Base-by-base conservation (phyloP, 2,113 vertebrate genomes). In the Xiphophorus hellerii region DNA sequence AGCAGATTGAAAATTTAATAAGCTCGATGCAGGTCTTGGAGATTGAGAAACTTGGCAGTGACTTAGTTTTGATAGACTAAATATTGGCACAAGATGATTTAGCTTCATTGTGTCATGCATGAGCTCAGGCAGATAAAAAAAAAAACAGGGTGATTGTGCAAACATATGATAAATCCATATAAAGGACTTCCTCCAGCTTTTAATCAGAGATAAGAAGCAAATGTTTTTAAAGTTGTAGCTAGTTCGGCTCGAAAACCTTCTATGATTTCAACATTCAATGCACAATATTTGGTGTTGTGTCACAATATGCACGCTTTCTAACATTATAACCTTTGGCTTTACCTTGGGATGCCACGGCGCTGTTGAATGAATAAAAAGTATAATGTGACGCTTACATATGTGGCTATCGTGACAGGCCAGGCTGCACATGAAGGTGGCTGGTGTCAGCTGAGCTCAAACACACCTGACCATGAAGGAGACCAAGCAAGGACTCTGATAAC, bases 1-100 rank as follows among this genome's bases (percentile, higher is more conserved):
- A 83, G 83, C 61, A 71, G 4, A 87, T 90, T 87, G 93, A 84
- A 92, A 95, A 91, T 93, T 95, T 93, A 93, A 94, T 93, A 91
- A 92, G 66, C n/a, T 90, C 81, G 83, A 79, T 73, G 83, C 82
- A 78, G 68, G 77, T 77, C 80, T 68, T 65, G 44, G 62, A 87
- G 81, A 89, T 88, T 76, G 83, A 87, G 81, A 87, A 87, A 92
- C 74, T 85, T 91, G 86, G 85, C 86, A 89, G 89, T 86, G 84
- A 89, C 87, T 90, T 89, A 75, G 83, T 78, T 86, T 78, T 73
- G 63, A 80, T 88, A 90, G 81, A 83, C 86, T 79, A 77, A 85
- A 74, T 68, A 79, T 70, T 74, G 74, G 69, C 63, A 73, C 63
- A 69, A 85, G 61, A 83, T 75, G 82, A 87, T 86, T 90, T 82